Conservation (phyloP, 2,113 vertebrate genomes). For the Eleginops maclovinus region DNA sequence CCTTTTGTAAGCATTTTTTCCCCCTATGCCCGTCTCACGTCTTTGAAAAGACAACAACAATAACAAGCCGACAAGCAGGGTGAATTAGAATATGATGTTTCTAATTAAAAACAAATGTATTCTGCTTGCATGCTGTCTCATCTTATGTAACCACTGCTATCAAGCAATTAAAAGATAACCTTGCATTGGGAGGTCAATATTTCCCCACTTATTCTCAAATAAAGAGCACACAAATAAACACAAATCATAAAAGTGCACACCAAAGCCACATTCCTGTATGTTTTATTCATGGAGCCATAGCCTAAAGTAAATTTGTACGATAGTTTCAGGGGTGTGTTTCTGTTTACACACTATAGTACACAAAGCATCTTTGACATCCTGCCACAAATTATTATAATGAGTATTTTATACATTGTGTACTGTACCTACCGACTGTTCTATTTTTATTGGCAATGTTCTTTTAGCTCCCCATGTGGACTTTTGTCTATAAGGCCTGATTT, state of each 20-base stretch:
- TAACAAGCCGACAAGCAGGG: slow-evolving; percentile 58
- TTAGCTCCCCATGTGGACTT: neutral
- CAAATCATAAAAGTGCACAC: slow-evolving; percentile 27
- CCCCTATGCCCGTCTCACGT: slow-evolving; percentile 8
- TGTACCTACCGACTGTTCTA: slow-evolving; percentile 18
- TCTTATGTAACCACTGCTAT: slow-evolving; percentile 67
- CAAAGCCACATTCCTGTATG: slow-evolving; percentile 36
- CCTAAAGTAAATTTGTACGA: slow-evolving; percentile 55
- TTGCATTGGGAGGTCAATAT: slow-evolving; percentile 63
- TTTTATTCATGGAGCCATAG: slow-evolving; percentile 63
- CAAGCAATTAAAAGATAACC: slow-evolving; percentile 77
- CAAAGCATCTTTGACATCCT: slow-evolving; percentile 15
- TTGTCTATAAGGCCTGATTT: neutral
- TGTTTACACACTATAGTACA: slow-evolving; percentile 31
- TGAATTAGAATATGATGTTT: slow-evolving; percentile 68
- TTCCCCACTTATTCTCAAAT: slow-evolving; percentile 53
- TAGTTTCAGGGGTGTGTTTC: slow-evolving; percentile 37
- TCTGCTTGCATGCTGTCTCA: slow-evolving; percentile 47
- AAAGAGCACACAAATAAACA: slow-evolving; percentile 54
- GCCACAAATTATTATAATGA: slow-evolving; percentile 46
- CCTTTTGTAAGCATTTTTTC: slow-evolving; percentile 2
- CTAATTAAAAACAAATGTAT: slow-evolving; percentile 81
- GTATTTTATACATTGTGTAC: slow-evolving; percentile 23
- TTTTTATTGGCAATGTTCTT: neutral
- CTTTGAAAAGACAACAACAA: slow-evolving; percentile 52